A percentile compares a stretch with the other conserved stretches of the same genome.
phyloP scores from a whole-genome alignment of 92 coral and sea anemone species.

The Zoanthus sociatus region DNA sequence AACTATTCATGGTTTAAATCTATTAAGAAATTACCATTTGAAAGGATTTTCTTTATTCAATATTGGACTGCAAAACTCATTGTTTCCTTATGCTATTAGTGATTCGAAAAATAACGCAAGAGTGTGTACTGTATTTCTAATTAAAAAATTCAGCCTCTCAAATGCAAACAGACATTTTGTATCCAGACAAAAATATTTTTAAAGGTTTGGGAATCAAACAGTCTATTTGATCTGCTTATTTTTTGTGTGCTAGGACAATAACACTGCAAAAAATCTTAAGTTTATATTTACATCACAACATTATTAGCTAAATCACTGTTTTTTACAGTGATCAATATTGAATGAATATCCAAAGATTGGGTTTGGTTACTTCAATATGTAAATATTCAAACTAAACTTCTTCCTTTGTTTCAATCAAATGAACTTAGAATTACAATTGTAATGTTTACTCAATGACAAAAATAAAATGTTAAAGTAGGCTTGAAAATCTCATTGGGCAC shows the following conservation, averaged over 20 bases:
- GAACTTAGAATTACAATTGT: constrained; percentile 9
- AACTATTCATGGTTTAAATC: background rate
- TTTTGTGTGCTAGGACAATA: background rate
- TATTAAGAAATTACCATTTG: background rate
- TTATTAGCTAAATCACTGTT: constrained; percentile 9
- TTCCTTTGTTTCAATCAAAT: background rate
- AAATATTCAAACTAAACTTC: background rate
- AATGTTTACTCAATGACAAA: background rate
- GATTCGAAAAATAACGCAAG: background rate
- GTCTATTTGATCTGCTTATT: background rate
- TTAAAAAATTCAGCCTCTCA: background rate
- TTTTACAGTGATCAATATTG: constrained; percentile 42
- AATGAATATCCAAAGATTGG: constrained; percentile 8
- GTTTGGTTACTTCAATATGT: constrained; percentile 21
- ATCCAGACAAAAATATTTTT: background rate
- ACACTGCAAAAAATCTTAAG: background rate
- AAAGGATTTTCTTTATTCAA: background rate
- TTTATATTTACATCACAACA: background rate
- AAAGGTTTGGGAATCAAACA: background rate
- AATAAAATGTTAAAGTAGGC: background rate
- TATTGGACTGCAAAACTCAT: background rate
- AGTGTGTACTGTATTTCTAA: background rate
- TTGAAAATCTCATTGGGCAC: background rate
- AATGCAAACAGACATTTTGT: background rate
- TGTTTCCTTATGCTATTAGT: background rate